These are phyloP conservation scores for Drosophila mimica DNA, from an alignment of 2,888 invertebrate species.

Conservation along the genomic window DNA sequence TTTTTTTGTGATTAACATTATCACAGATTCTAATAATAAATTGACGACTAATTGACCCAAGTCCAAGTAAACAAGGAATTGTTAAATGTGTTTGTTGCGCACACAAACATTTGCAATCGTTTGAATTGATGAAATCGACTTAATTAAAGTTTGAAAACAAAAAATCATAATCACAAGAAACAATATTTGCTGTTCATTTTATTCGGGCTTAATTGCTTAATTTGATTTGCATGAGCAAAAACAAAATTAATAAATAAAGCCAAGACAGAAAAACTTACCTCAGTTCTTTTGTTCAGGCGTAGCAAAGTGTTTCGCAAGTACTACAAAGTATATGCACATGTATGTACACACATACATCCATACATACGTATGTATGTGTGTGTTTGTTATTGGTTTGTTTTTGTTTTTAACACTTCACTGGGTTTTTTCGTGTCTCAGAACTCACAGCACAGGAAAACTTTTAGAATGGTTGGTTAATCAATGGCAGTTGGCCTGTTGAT, in stretches of 20 bases:
- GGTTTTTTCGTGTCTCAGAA: slow-evolving; percentile 60
- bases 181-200: slow-evolving; percentile 14
- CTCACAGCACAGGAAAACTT: slow-evolving; percentile 43
- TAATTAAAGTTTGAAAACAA: slow-evolving; percentile 35
- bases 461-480: slow-evolving; percentile 44
- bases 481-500: slow-evolving; percentile 49
- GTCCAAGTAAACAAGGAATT: slow-evolving; percentile 26
- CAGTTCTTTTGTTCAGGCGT: slow-evolving; percentile 76
- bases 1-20: slow-evolving; percentile 10
- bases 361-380: slow-evolving; percentile 19
- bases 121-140: slow-evolving; percentile 30
- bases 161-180: background rate
- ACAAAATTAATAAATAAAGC: slow-evolving; percentile 33
- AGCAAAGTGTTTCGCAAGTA: slow-evolving; percentile 65
- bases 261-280: slow-evolving; percentile 61
- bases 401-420: slow-evolving; percentile 69
- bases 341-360: slow-evolving; percentile 22
- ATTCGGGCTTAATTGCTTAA: slow-evolving; percentile 69
- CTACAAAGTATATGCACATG: slow-evolving; percentile 26
- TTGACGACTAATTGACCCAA: slow-evolving; percentile 22
- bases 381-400: slow-evolving; percentile 32
- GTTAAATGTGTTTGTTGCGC: slow-evolving; percentile 43
- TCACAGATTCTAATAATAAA: slow-evolving; percentile 16
- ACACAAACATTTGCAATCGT: slow-evolving; percentile 43
- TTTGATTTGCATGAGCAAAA: slow-evolving; percentile 71